Conservation (phyloP, 2,888 invertebrate species). For the Sarcophaga variegata region DNA sequence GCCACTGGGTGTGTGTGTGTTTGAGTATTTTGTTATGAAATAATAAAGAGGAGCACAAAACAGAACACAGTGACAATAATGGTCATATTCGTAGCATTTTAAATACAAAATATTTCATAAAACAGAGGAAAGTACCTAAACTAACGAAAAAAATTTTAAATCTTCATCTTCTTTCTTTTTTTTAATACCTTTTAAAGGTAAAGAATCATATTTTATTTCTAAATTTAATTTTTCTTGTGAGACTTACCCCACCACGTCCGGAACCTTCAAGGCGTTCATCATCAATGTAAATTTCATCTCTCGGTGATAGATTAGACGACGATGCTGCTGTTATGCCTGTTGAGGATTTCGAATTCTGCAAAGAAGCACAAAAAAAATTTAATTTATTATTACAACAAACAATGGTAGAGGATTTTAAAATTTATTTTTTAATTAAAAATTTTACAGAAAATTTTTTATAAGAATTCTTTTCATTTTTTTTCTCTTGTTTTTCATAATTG, state of each 20-base stretch:
- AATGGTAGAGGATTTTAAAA: not conserved
- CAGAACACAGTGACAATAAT: too few relatives aligned
- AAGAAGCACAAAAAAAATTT: slow-evolving; percentile 65
- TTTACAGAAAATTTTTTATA: not conserved
- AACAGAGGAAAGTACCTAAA: not conserved
- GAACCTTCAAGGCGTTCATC: slow-evolving; percentile 89
- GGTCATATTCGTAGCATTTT: too few relatives aligned
- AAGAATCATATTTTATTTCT: not conserved
- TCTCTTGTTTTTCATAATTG: not conserved
- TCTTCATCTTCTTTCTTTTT: not conserved
- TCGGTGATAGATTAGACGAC: slow-evolving; percentile 73
- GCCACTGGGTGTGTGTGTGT: too few relatives aligned
- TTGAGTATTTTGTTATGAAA: too few relatives aligned
- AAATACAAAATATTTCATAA: too few relatives aligned
- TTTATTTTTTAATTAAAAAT: not conserved
- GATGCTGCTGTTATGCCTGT: slow-evolving; percentile 73
- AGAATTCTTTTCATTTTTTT: not conserved
- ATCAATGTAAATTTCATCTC: slow-evolving; percentile 88
- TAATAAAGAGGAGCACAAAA: too few relatives aligned
- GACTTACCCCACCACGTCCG: slow-evolving; percentile 86
- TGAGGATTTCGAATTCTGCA: slow-evolving; percentile 79
- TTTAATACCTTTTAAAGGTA: not conserved
- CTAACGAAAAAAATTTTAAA: not conserved
- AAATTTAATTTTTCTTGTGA: not conserved
- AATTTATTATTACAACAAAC: not conserved